Base-by-base conservation (phyloP, 2,797 vertebrate genomes). In the Botia kubotai region DNA sequence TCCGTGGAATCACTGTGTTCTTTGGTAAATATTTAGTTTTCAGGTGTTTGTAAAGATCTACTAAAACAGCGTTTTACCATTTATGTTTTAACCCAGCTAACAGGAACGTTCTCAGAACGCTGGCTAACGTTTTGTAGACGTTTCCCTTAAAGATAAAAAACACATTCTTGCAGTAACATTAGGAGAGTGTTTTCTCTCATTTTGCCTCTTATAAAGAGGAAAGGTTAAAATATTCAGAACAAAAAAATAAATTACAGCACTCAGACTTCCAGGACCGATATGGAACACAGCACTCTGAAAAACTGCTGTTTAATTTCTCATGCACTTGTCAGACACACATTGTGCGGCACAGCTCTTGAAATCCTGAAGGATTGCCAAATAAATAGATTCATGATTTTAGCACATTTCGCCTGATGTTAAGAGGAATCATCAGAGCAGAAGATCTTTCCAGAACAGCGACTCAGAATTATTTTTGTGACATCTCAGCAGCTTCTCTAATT, bases 341-440 rank as follows among this genome's bases (percentile, higher is more conserved):
- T 36, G 46, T 12, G 33, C 52, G n/a, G 29, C 21, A 52, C 11
- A 80, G 63, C 68, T 86, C 60, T 63, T 50, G 19, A 43, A 74
- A 82, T 73, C 53, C 63, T 80, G 14, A 58, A 68, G 11, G 12
- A 43, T 74, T 70, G 43, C 43, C 60, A 62, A 73, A 60, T 58
- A 82, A 53, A 73, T 17, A 55, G 29, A 55, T 79, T 80, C 29
- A 77, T 69, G 72, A 66, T 83, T 82, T 43, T 79, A 72, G 52
- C 36, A 36, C 53, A 82, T 79, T 48, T 68, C 74, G 46, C 36
- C 55, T 19, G 23, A 57, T 79, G 79, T 74, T 73, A 53, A 72
- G 66, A 63, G 50, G 36, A 73, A 65, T 66, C 58, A 76, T 69
- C 10, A 19, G 60, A 53, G 67, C 83, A 82, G 80, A 65, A 77